Evolutionary conservation across 2,888 invertebrate species (phyloP).

Genomic region (Eupithecia abbreviata): DNA sequence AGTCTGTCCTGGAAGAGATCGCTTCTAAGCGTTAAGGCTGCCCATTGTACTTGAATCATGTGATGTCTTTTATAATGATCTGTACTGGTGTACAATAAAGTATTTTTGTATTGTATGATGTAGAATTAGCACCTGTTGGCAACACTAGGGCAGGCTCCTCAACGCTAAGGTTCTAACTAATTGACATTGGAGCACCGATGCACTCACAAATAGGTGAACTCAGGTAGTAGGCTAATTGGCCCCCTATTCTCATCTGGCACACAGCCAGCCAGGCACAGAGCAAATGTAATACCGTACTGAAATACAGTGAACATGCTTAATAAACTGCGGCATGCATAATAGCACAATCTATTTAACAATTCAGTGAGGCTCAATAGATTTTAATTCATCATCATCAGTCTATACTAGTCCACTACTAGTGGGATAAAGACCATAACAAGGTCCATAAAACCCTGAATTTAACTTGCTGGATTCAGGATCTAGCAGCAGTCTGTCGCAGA

Average conservation of each 20-base stretch:
- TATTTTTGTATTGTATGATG: too few species aligned
- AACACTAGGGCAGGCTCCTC: background rate
- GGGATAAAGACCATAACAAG: too few species aligned
- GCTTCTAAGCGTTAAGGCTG: too few species aligned
- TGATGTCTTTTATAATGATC: too few species aligned
- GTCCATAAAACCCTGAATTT: too few species aligned
- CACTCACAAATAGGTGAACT: conserved; percentile 17
- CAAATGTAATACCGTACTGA: background rate
- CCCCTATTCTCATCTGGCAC: conserved; percentile 35
- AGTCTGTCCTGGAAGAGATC: too few species aligned
- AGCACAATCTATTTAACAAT: background rate
- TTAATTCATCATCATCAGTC: background rate
- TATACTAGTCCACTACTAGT: background rate
- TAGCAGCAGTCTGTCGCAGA: too few species aligned
- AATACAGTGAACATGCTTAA: background rate
- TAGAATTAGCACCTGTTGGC: background rate
- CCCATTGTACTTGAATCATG: too few species aligned
- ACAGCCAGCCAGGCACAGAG: conserved; percentile 19
- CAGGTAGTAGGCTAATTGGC: conserved; percentile 38
- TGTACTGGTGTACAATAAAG: too few species aligned
- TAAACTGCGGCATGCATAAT: background rate
- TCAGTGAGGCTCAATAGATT: background rate
- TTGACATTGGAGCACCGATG: conserved; percentile 3
- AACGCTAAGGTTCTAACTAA: background rate
- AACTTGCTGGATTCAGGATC: too few species aligned